A percentile compares a stretch with the other conserved stretches of the same genome.
phyloP scores from a whole-genome alignment of 2,888 invertebrate genomes.

The Lycaena phlaeas region DNA sequence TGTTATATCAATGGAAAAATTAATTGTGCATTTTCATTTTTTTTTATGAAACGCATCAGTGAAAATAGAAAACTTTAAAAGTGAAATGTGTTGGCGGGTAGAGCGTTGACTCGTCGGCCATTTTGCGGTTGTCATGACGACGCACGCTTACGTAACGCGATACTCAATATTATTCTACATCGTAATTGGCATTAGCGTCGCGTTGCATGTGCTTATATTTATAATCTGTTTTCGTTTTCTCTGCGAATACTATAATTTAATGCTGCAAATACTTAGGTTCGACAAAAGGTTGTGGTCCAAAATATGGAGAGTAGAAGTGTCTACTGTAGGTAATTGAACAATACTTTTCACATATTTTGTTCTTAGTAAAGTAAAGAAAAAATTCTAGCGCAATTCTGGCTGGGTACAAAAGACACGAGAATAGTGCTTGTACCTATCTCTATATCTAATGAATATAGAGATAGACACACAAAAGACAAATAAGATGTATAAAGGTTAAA shows the following conservation, averaged over 20 bases:
- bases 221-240: constrained; percentile 8
- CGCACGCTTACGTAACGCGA: constrained; percentile 12
- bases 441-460: no score
- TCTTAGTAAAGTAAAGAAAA: no score
- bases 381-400: no score
- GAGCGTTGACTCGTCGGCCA: constrained; percentile 26
- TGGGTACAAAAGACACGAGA: no score
- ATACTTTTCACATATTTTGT: no score
- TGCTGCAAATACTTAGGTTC: no score
- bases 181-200: constrained; percentile 9
- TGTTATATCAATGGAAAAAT: constrained; percentile 10
- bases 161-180: constrained; percentile 11
- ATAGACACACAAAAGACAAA: no score
- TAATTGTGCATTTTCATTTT: constrained; percentile 11
- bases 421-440: no score
- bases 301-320: no score
- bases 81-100: constrained; percentile 26
- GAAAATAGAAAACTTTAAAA: constrained; percentile 22
- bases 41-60: constrained; percentile 11
- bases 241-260: not conserved
- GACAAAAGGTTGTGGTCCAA: no score
- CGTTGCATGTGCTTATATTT: constrained; percentile 1
- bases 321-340: no score
- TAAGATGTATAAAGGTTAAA: no score
- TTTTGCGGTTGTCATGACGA: constrained; percentile 24